Conservation (phyloP, 2,888 invertebrate genomes). For the Mechanitis messenoides region DNA sequence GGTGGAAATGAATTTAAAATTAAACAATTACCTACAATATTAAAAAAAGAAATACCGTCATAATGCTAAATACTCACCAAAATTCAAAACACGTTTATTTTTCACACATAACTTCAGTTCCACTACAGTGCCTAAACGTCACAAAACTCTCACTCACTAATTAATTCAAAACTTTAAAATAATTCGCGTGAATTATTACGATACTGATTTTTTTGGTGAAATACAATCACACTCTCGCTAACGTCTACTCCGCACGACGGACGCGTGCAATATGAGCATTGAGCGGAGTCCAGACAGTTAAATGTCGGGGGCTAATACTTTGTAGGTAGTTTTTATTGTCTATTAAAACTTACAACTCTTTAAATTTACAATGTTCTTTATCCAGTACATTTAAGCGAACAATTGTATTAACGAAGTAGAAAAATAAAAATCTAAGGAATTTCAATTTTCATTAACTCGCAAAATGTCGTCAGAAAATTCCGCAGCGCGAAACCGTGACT, state of each 20-base stretch:
- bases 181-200: conserved; percentile 36
- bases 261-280: conserved; percentile 39
- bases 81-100: conserved; percentile 32
- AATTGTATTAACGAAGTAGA: not conserved
- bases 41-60: conserved; percentile 14
- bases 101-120: conserved; percentile 42
- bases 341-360: not conserved
- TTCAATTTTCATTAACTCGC: not conserved
- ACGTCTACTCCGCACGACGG: conserved; percentile 30
- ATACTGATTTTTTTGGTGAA: conserved; percentile 20
- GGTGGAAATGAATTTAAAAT: too few relatives aligned
- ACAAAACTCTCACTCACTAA: conserved; percentile 47
- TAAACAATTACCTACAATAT: not conserved
- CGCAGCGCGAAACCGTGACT: conserved; percentile 2
- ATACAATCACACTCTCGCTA: not conserved
- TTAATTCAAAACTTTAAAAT: conserved; percentile 32
- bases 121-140: conserved; percentile 37
- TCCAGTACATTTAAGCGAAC: not conserved
- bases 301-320: not conserved
- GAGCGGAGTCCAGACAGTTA: conserved; percentile 3
- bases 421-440: not conserved
- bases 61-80: conserved; percentile 37
- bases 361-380: not conserved
- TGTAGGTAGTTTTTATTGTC: conserved; percentile 1
- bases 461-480: not conserved